phyloP scores from a whole-genome alignment of 2,888 invertebrate genomes.

The Spilosoma lubricipeda region DNA sequence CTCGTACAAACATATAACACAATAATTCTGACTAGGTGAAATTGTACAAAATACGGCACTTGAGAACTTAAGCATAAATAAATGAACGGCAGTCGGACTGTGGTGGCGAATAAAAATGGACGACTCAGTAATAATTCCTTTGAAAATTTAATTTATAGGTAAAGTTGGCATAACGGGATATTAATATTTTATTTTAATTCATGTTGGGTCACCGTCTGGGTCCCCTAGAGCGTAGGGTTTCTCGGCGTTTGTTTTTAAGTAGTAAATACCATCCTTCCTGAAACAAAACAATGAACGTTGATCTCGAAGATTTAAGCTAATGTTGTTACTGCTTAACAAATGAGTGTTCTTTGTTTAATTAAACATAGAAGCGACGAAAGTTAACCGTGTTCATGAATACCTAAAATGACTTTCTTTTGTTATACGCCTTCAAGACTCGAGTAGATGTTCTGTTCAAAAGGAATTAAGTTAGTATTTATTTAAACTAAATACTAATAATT shows the following conservation, averaged over 20 bases:
- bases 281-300: slow-evolving; percentile 71
- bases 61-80: slow-evolving; percentile 30
- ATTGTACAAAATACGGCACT: slow-evolving; percentile 25
- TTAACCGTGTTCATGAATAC: slow-evolving; percentile 63
- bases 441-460: slow-evolving; percentile 34
- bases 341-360: slow-evolving; percentile 72
- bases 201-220: slow-evolving; percentile 53
- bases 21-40: slow-evolving; percentile 18
- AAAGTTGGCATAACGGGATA: slow-evolving; percentile 67
- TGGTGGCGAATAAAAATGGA: slow-evolving; percentile 55
- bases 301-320: slow-evolving; percentile 70
- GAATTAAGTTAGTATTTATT: slow-evolving; percentile 6
- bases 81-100: slow-evolving; percentile 43
- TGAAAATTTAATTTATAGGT: slow-evolving; percentile 72
- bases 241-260: slow-evolving; percentile 83
- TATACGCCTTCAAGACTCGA: slow-evolving; percentile 37
- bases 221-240: slow-evolving; percentile 82
- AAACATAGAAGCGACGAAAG: slow-evolving; percentile 63
- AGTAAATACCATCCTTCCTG: slow-evolving; percentile 86
- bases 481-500: background rate
- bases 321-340: slow-evolving; percentile 64
- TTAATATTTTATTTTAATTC: slow-evolving; percentile 66
- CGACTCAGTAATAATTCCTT: slow-evolving; percentile 61
- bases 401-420: slow-evolving; percentile 64
- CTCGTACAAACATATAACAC: background rate